Conservation (phyloP, 1,140 invertebrate species). For the Magallana angulata region DNA sequence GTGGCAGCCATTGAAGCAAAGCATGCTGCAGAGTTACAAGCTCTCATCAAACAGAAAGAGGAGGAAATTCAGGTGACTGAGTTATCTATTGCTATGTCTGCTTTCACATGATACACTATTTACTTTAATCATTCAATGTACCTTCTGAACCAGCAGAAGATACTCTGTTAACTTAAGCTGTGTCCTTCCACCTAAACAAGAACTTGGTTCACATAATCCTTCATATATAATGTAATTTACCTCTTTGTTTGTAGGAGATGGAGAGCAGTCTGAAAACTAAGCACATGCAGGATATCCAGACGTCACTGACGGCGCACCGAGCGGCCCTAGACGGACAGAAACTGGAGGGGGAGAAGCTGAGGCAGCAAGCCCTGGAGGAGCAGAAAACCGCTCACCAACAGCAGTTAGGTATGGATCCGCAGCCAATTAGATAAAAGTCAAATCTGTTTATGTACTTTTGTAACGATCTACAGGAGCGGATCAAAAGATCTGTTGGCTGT, state of each 20-base stretch:
- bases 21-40: slow-evolving; percentile 63
- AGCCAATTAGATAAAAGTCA: too few relatives aligned
- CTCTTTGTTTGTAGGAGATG: slow-evolving; percentile 62
- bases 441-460: too few relatives aligned
- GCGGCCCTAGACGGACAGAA: slow-evolving; percentile 67
- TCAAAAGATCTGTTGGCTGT: too few relatives aligned
- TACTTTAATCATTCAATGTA: not conserved
- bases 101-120: not conserved
- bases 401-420: slow-evolving; percentile 57
- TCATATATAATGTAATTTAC: too few relatives aligned
- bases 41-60: slow-evolving; percentile 61
- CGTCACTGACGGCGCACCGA: slow-evolving; percentile 74
- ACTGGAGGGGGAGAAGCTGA: slow-evolving; percentile 64
- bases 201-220: too few relatives aligned
- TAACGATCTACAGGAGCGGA: too few relatives aligned
- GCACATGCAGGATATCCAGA: slow-evolving; percentile 75
- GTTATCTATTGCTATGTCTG: not conserved
- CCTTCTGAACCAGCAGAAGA: too few relatives aligned
- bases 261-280: slow-evolving; percentile 62
- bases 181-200: too few relatives aligned
- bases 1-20: slow-evolving; percentile 63
- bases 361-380: slow-evolving; percentile 57
- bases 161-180: too few relatives aligned
- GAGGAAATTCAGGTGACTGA: slow-evolving; percentile 65
- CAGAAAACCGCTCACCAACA: slow-evolving; percentile 62